Percentiles rank a stretch among this genome's conserved stretches.
These are phyloP conservation scores for Catocala fraxini DNA, from an alignment of 2,888 invertebrate genomes.

Conservation along the genomic window DNA sequence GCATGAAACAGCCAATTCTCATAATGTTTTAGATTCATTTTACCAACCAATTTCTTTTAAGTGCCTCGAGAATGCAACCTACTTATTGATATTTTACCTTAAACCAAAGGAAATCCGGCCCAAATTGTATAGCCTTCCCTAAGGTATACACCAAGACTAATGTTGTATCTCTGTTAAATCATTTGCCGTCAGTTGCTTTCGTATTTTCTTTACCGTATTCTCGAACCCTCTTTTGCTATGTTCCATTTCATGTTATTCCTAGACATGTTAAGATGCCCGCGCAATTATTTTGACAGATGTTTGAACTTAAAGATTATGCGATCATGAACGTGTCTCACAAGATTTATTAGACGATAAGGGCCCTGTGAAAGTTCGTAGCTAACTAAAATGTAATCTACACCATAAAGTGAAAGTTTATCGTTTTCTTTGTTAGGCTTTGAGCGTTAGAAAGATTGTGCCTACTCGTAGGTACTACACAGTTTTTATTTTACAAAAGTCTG, in stretches of 20 bases:
- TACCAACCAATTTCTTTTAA: too few species aligned
- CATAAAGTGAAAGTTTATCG: conserved; percentile 21
- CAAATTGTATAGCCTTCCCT: neutral
- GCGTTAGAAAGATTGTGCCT: neutral
- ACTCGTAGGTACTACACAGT: too few species aligned
- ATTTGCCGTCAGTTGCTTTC: conserved; percentile 1
- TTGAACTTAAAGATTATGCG: conserved; percentile 23
- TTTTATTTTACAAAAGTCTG: too few species aligned
- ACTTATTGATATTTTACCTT: neutral
- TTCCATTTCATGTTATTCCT: conserved; percentile 14
- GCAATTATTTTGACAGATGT: conserved; percentile 36
- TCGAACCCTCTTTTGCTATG: neutral
- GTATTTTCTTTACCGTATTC: neutral
- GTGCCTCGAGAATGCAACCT: neutral
- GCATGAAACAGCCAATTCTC: too few species aligned
- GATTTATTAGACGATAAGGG: conserved; percentile 22
- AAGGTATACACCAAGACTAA: conserved; percentile 5
- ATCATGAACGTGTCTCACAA: conserved; percentile 18
- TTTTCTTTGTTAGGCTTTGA: conserved; percentile 6
- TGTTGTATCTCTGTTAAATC: conserved; percentile 8
- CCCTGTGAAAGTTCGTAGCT: conserved; percentile 11
- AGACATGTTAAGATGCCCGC: conserved; percentile 21
- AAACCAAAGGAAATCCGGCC: neutral
- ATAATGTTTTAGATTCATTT: too few species aligned
- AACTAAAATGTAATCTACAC: conserved; percentile 15